These are phyloP conservation scores for Anguilla rostrata DNA, from an alignment of 2,113 vertebrate genomes.

Conservation along the genomic window DNA sequence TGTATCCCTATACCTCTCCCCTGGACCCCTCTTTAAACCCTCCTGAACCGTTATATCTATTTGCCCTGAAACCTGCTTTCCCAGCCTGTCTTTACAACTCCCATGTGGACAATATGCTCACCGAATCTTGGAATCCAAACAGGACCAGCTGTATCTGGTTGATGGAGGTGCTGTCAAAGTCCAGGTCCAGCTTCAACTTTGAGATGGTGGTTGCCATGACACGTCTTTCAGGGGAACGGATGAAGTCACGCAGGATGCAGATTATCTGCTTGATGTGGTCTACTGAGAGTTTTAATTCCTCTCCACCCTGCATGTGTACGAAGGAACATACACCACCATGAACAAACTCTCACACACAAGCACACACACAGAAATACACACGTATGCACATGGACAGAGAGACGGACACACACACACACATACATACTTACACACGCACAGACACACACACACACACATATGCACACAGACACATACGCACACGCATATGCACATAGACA, in stretches of 20 bases:
- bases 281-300: constrained; percentile 82
- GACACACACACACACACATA: neutral
- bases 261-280: constrained; percentile 93
- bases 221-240: constrained; percentile 85
- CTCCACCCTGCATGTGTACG: constrained; percentile 73
- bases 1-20: too few species aligned
- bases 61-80: too few species aligned
- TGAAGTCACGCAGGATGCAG: constrained; percentile 90
- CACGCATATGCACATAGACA: neutral
- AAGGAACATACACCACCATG: neutral
- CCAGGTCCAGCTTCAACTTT: constrained; percentile 87
- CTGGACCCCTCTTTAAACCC: too few species aligned
- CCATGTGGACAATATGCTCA: constrained; percentile 52
- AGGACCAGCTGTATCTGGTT: constrained; percentile 91
- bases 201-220: constrained; percentile 92
- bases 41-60: too few species aligned
- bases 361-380: neutral
- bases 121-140: constrained; percentile 93
- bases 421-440: neutral
- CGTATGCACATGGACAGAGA: neutral
- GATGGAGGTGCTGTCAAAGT: constrained; percentile 90
- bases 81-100: too few species aligned
- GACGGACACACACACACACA: neutral
- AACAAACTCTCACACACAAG: neutral
- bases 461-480: neutral